A percentile compares a stretch with the other conserved stretches of the same genome.
Evolutionary conservation across 2,113 vertebrate genomes (phyloP).

Genomic region (Microcebus murinus): DNA sequence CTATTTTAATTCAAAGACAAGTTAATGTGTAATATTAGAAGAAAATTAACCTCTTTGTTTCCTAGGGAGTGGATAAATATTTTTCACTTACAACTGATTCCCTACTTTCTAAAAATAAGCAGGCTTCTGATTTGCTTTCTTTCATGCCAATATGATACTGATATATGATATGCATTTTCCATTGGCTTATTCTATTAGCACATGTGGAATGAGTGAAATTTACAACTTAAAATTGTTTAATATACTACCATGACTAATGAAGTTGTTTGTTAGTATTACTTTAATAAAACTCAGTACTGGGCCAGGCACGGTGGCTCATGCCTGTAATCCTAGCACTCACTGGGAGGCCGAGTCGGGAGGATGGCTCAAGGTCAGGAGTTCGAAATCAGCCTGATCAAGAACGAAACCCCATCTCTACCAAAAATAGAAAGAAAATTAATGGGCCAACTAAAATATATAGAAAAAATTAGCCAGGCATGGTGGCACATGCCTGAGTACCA

Average conservation of each 20-base stretch:
- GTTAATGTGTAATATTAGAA: background rate
- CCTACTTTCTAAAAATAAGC: background rate
- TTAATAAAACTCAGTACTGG: background rate
- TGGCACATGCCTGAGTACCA: too few species aligned
- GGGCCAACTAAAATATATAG: too few species aligned
- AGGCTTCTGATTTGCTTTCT: background rate
- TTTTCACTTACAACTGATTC: background rate
- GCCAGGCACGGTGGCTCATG: too few species aligned
- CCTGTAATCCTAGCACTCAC: too few species aligned
- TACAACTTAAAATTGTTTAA: background rate
- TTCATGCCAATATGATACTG: background rate
- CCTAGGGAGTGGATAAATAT: background rate
- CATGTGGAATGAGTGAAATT: background rate
- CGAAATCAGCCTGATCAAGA: too few species aligned
- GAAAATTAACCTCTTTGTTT: background rate
- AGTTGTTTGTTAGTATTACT: background rate
- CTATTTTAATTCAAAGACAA: background rate
- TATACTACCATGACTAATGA: background rate
- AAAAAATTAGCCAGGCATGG: too few species aligned
- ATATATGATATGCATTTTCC: background rate
- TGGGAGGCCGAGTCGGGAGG: too few species aligned
- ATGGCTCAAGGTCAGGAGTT: too few species aligned
- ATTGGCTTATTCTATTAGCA: background rate
- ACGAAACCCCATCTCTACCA: too few species aligned
- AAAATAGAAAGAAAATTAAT: too few species aligned